Base-by-base conservation (phyloP, 2,797 vertebrate species). In the Menidia menidia region DNA sequence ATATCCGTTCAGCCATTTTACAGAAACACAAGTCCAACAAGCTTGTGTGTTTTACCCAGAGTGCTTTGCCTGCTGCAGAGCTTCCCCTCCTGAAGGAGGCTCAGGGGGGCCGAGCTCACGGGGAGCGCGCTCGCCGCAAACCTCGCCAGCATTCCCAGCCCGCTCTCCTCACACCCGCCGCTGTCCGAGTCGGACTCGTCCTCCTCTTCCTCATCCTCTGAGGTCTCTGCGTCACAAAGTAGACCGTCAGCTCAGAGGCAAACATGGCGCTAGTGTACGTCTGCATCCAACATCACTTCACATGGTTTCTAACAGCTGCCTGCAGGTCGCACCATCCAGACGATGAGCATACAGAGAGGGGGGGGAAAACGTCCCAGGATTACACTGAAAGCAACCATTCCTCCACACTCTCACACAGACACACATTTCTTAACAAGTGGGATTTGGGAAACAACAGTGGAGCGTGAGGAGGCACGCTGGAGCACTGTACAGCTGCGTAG, bases 61-160 rank as follows among this genome's bases (percentile, higher is more conserved):
- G 96, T 89, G 83, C 91, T 97, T 86, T 96, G 96, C 65, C 96
- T 87, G 71, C 96, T 95, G 89, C 96, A 95, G 78, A 95, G 97
- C 90, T 98, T 98, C 75, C 95, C 93, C 0, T 96, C 96, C 62
- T 97, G 96, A 69, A 97, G 90, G 60, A 96, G 90, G 5, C 94
- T 96, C 53, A 95, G 74, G 0, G 96, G 91, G 0, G 94, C 92
- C 25, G 95, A 92, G 76, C 93, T 91, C 0, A 96, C 89, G 4
- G 98, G 97, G 82, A 97, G 90, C 0, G 96, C 97, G 0, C 95
- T 98, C 57, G 97, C 97, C 0, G 98, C 98, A 60, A 98, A 98
- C 78, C 96, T 92, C 0, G 97, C 97, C 81, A 99, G 90, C 57
- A 98, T 92, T 43, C 97, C 97, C 84, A 99, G 86, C 11, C 97